Evolutionary conservation across 2,113 vertebrate genomes (phyloP).

Genomic region (Pedionomus torquatus): DNA sequence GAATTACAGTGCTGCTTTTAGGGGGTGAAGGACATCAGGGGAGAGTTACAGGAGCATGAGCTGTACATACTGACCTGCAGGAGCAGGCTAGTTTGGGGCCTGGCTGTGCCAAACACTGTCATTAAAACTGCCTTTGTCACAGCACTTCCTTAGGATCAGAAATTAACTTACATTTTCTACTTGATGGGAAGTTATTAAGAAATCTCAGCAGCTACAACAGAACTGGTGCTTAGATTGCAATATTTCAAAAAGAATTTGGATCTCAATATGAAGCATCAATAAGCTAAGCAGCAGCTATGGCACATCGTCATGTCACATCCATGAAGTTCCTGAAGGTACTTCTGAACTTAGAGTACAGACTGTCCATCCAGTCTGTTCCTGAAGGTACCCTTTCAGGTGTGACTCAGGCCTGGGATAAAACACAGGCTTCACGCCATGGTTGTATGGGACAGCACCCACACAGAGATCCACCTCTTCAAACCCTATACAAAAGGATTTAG

Average conservation of each 20-base stretch:
- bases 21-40: background rate
- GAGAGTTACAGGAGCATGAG: background rate
- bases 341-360: too few relatives aligned
- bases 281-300: background rate
- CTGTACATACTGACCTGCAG: background rate
- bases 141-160: background rate
- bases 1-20: background rate
- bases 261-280: conserved; percentile 27
- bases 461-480: accelerated
- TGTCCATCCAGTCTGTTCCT: background rate
- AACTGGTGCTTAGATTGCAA: conserved; percentile 49
- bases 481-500: background rate
- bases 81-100: background rate
- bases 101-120: background rate
- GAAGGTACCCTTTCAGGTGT: background rate
- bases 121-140: conserved; percentile 6
- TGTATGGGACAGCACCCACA: background rate
- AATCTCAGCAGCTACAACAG: conserved; percentile 7
- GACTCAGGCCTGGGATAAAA: background rate
- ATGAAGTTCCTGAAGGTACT: too few relatives aligned
- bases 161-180: conserved; percentile 4
- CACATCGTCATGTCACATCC: background rate
- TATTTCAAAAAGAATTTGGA: conserved; percentile 56
- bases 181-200: conserved; percentile 58
- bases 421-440: background rate